Percentiles rank a stretch among this genome's conserved stretches.
phyloP scores from a whole-genome alignment of 1,140 invertebrate genomes.

The Arctopsyche grandis region DNA sequence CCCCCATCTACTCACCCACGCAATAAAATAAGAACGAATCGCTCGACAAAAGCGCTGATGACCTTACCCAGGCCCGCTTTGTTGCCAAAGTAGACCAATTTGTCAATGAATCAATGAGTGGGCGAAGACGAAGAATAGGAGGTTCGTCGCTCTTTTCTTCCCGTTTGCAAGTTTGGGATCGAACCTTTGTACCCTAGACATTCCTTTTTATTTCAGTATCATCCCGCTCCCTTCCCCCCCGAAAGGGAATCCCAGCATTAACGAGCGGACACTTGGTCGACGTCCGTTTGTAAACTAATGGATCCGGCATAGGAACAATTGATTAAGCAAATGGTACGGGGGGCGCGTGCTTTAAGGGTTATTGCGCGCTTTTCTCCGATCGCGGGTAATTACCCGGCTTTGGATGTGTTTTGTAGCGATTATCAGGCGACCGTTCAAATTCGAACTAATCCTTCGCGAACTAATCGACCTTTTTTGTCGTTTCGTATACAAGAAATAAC shows the following conservation, averaged over 20 bases:
- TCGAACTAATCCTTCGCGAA: too few relatives aligned
- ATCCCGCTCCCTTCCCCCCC: background rate
- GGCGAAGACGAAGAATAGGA: too few relatives aligned
- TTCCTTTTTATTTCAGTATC: background rate
- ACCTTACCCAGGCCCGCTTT: background rate
- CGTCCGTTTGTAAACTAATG: constrained; percentile 6
- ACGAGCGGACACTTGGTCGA: constrained; percentile 3
- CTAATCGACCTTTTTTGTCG: too few relatives aligned
- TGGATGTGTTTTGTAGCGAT: too few relatives aligned
- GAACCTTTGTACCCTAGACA: background rate
- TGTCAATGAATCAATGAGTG: constrained; percentile 23
- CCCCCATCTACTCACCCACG: too few relatives aligned
- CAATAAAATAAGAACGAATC: constrained; percentile 21
- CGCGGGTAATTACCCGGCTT: too few relatives aligned
- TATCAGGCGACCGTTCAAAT: too few relatives aligned
- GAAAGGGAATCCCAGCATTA: background rate
- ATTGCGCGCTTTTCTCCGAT: background rate
- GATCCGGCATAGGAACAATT: background rate
- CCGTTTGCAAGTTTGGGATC: constrained; percentile 26
- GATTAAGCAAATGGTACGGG: background rate
- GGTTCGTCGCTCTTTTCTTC: background rate
- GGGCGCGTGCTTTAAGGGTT: background rate
- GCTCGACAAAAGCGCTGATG: background rate
- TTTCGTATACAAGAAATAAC: too few relatives aligned
- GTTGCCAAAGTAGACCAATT: background rate